Base-by-base conservation (phyloP, 2,888 invertebrate genomes). In the Acronicta alni region DNA sequence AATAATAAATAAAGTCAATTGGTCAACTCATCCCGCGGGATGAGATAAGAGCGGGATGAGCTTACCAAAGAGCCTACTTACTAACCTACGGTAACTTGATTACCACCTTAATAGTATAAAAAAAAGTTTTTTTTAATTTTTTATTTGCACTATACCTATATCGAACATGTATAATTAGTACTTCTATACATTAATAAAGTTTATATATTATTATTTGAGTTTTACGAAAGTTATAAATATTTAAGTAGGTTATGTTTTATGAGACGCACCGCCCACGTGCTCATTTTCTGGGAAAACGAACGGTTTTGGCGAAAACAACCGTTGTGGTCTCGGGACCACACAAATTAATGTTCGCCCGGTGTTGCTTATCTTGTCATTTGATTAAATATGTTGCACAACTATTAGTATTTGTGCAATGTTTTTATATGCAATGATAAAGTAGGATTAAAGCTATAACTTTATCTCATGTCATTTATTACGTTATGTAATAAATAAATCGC, bases 301-400 rank as follows among this genome's bases (percentile, higher is more conserved):
- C 54, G 37, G 45, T 63, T 59, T 66, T 45, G 55, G 44, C 59
- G 59, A 74, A 70, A 70, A 58, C 58, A 67, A 46, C 51, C 66
- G 67, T 48, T 63, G 64, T 58, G 59, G 71, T 56, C n/a, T n/a
- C 56, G 54, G 67, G 80, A 82, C 83, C 83, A 79, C 84, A 85
- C 84, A 83, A 78, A n/a, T n/a, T n/a, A n/a, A 83, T 80, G 75
- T 82, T 81, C 68, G 64, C 53, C 57, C 60, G 61, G 72, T 80
- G 74, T 74, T 58, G 56, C 73, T 73, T 79, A 78, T 74, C 72
- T 69, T 63, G 67, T 72, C 73, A 47, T 59, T 59, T 67, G 39
- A 57, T 67, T 41, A 18, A 46, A 49, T 30, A 61, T 57, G 30
- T 72, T 62, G 49, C 45, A 26, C 32, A 53, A 53, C 18, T 35